A percentile compares a stretch with the other conserved stretches of the same genome.
Conservation (phyloP, 2,113 vertebrate genomes). For the Oreochromis niloticus region DNA sequence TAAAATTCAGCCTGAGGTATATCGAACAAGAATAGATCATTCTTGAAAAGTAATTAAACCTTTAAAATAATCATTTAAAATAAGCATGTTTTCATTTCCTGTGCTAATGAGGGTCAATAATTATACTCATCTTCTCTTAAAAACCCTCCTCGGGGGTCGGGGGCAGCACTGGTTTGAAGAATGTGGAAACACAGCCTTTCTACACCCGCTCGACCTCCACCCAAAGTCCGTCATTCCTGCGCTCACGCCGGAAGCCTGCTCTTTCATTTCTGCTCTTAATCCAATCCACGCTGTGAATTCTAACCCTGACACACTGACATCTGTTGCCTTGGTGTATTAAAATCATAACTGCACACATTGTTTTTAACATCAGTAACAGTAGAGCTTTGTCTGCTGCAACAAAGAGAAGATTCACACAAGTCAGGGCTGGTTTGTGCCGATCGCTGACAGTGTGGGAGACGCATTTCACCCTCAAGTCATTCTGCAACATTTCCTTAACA, state of each 20-base stretch:
- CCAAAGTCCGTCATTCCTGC: neutral
- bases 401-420: conserved; percentile 10
- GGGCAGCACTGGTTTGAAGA: neutral
- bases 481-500: neutral
- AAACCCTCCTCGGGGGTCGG: neutral
- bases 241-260: neutral
- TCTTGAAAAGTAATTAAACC: neutral
- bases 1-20: rapidly evolving
- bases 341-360: neutral
- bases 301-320: neutral
- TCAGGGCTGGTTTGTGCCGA: conserved; percentile 14
- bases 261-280: neutral
- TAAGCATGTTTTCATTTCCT: neutral
- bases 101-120: neutral
- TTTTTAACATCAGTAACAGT: conserved; percentile 15
- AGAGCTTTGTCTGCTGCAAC: conserved; percentile 23
- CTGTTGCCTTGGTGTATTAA: neutral
- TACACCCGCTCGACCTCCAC: too few relatives aligned
- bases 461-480: neutral
- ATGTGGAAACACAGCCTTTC: neutral
- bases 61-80: neutral
- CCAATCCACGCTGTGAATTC: neutral
- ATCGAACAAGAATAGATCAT: rapidly evolving
- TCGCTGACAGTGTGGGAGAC: neutral
- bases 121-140: neutral